Evolutionary conservation across 2,113 vertebrate species (phyloP).

Genomic region (Sander lucioperca): DNA sequence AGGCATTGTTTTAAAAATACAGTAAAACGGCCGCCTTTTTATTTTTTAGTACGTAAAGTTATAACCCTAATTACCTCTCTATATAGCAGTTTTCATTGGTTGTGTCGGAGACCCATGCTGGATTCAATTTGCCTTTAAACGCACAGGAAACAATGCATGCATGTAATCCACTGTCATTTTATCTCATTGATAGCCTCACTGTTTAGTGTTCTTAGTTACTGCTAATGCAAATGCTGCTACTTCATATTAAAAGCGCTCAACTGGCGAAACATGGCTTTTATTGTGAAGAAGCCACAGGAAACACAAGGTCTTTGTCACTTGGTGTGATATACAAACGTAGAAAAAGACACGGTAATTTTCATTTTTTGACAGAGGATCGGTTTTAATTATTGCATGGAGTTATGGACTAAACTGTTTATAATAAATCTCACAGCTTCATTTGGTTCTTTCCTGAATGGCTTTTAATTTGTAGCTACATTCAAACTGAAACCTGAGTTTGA

Average conservation of each 20-base stretch:
- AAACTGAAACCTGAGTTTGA: constrained; percentile 28
- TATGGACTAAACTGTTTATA: neutral
- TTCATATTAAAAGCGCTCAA: neutral
- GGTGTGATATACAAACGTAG: neutral
- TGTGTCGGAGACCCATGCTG: neutral
- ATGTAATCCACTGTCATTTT: neutral
- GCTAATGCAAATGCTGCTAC: neutral
- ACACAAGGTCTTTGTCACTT: neutral
- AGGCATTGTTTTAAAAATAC: neutral
- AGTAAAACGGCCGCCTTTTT: neutral
- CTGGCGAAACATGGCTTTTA: constrained; percentile 12
- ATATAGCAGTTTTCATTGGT: neutral
- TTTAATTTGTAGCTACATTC: constrained; percentile 19
- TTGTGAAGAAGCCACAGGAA: neutral
- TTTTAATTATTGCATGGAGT: neutral
- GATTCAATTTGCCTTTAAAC: neutral
- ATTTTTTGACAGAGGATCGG: neutral
- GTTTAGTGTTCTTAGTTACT: neutral
- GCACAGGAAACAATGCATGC: neutral
- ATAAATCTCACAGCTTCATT: constrained; percentile 3
- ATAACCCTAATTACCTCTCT: neutral
- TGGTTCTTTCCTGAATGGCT: neutral
- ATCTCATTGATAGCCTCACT: neutral
- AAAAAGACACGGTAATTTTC: neutral
- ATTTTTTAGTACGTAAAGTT: neutral